Base-by-base conservation (phyloP, 2,113 vertebrate species). In the Amblyornis subalaris region DNA sequence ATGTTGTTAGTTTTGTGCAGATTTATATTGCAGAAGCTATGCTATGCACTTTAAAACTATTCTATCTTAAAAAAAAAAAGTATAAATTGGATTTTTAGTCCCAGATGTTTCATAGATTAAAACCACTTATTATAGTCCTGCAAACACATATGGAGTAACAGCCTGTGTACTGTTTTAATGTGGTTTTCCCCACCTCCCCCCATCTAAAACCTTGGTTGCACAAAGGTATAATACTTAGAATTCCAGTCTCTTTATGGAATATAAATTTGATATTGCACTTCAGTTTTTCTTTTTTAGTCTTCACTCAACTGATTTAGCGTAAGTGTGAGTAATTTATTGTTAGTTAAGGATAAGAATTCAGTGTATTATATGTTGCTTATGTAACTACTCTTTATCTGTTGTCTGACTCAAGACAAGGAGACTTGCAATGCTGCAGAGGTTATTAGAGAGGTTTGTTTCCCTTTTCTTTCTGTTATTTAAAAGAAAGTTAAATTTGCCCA, bases 11-110 rank as follows among this genome's bases (percentile, higher is more conserved):
- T 87, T 88, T 92, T 87, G 71, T 85, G 70, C 53, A 81, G 81
- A 38, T 93, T 91, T 95, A 51, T 95, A 61, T 44, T 88, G 50
- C 35, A 85, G 88, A 90, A 91, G 51, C 69, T 73, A 29, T 66
- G 25, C 65, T 87, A 7, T 64, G 53, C 33, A 23, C 72, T 94
- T 94, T 65, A 54, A 93, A 88, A 85, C 71, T 72, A 28, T 89
- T 71, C 50, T 2, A 4, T 81, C 28, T 85, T 40, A 10, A 21
- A 9, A 38, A 74, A 38, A 74, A 38, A 76, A 44, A 10, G n/a
- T 87, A 74, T 42, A 45, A 51, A 77, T 90, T 87, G 16, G 42
- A 38, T 79, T 88, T 94, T 92, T 73, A 53, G 71, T 83, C 78
- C 53, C 81, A 51, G 83, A 61, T 88, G 78, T 92, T 94, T 88